Base-by-base conservation (phyloP, 1,140 invertebrate genomes). In the Pissodes strobi region DNA sequence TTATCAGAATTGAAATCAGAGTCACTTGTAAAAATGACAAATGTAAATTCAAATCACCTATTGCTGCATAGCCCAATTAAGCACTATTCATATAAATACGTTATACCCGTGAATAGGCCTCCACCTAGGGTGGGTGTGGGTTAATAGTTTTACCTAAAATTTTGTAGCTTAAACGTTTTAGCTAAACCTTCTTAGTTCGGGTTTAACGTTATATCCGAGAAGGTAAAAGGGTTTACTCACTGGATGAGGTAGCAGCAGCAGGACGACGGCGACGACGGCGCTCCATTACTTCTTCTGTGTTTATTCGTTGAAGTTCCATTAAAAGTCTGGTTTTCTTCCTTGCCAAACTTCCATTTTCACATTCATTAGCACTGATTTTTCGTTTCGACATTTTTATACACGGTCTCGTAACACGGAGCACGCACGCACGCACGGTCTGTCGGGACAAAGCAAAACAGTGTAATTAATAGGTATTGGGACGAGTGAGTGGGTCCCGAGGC, bases 181-280 rank as follows among this genome's bases (percentile, higher is more conserved):
- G 15, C 9, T 43, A 17, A 43, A 43, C 15, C 4, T 6, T 43
- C 6, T 43, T 43, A 9, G 6, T 6, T 5, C 13, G 39, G 15
- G 39, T 43, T 43, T 43, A 43, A 43, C 39, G 39, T 43, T 43
- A 17, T 43, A 43, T 17, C 13, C 30, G 6, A 17, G 13, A 43
- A 9, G 6, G 15, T 9, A 5, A 43, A 43, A 43, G 6, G 39
- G 15, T 17, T 43, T 43, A 12, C 9, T 12, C 15, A 43, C 5
- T 12, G 30, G 30, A 8, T 8, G 6, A 34, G 30, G n/a, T n/a
- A n/a, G n/a, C n/a, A n/a, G n/a, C n/a, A n/a, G n/a, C n/a, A n/a
- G n/a, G n/a, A n/a, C n/a, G n/a, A n/a, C n/a, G n/a, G n/a, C n/a
- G n/a, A n/a, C n/a, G 30, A n/a, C 30, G 30, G n/a, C 30, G 30